Percentiles rank a stretch among this genome's conserved stretches.
These are phyloP conservation scores for Agonopterix alstromeriana DNA, from an alignment of 2,888 invertebrate species.

Conservation along the genomic window DNA sequence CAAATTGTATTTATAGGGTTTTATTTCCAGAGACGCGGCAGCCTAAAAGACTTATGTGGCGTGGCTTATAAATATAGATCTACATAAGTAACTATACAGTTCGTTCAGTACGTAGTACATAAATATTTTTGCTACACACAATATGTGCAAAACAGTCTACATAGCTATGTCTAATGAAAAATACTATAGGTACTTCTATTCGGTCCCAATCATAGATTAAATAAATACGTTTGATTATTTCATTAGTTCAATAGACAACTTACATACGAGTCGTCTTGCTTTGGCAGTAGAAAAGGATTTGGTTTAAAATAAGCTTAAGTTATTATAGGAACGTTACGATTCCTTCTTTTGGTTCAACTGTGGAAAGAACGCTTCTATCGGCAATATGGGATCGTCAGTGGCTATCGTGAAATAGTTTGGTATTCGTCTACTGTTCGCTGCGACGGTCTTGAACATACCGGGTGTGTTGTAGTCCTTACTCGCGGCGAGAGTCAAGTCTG, in stretches of 20 bases:
- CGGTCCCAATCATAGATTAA: neutral
- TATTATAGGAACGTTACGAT: slow-evolving; percentile 46
- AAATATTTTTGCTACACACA: too few relatives aligned
- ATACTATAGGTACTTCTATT: too few relatives aligned
- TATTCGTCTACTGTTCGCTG: slow-evolving; percentile 78
- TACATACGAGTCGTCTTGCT: slow-evolving; percentile 19
- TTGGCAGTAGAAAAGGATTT: slow-evolving; percentile 66
- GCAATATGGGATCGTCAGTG: slow-evolving; percentile 87
- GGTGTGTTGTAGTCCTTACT: slow-evolving; percentile 84
- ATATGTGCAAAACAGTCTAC: too few relatives aligned
- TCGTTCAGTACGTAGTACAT: too few relatives aligned
- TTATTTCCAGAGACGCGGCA: too few relatives aligned
- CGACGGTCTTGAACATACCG: slow-evolving; percentile 82
- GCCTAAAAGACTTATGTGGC: too few relatives aligned
- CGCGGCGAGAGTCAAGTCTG: slow-evolving; percentile 84
- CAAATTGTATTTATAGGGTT: too few relatives aligned
- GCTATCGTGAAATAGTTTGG: slow-evolving; percentile 84
- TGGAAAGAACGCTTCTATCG: slow-evolving; percentile 88
- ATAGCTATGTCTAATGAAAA: too few relatives aligned
- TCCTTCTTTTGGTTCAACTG: slow-evolving; percentile 80
- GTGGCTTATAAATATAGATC: too few relatives aligned
- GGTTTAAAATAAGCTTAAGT: slow-evolving; percentile 40
- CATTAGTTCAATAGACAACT: neutral
- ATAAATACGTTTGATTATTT: neutral
- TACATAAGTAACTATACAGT: too few relatives aligned